Percentiles rank a stretch among this genome's conserved stretches.
Evolutionary conservation across 2,113 vertebrate species (phyloP).

Genomic region (Varanus salvator): DNA sequence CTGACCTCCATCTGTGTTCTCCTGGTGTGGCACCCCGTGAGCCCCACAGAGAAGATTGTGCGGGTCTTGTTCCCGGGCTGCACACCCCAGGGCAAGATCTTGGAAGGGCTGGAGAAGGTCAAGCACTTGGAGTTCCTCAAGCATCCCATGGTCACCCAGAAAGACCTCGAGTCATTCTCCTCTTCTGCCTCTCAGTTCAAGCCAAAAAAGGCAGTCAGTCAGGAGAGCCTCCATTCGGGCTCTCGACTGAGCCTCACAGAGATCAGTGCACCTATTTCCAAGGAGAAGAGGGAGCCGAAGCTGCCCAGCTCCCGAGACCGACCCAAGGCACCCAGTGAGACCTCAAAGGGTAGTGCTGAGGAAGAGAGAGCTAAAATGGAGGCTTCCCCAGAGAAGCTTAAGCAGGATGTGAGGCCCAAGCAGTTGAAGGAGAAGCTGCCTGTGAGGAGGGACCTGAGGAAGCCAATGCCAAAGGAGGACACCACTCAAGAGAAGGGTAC

Average conservation of each 20-base stretch:
- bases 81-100: constrained; percentile 86
- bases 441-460: constrained; percentile 78
- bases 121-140: constrained; percentile 89
- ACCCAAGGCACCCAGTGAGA: constrained; percentile 58
- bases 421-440: constrained; percentile 71
- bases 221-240: constrained; percentile 85
- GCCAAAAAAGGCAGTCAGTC: constrained; percentile 84
- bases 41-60: constrained; percentile 86
- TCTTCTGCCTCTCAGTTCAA: constrained; percentile 2
- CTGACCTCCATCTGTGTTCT: constrained; percentile 87
- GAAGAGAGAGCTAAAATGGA: constrained; percentile 69
- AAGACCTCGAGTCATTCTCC: constrained; percentile 75
- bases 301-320: constrained; percentile 75
- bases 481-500: constrained; percentile 21
- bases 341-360: constrained; percentile 59
- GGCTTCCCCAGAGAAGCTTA: constrained; percentile 29
- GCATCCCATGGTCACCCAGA: constrained; percentile 81
- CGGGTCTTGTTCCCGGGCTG: constrained; percentile 91
- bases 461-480: constrained; percentile 76
- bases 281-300: constrained; percentile 71
- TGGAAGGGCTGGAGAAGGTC: constrained; percentile 91
- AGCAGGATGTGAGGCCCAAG: constrained; percentile 67
- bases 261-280: rapidly evolving
- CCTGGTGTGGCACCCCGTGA: constrained; percentile 91
- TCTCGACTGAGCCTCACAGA: constrained; percentile 64